Conservation (phyloP, 35 echinoderm and acorn worm species). For the Chiridota heheva region DNA sequence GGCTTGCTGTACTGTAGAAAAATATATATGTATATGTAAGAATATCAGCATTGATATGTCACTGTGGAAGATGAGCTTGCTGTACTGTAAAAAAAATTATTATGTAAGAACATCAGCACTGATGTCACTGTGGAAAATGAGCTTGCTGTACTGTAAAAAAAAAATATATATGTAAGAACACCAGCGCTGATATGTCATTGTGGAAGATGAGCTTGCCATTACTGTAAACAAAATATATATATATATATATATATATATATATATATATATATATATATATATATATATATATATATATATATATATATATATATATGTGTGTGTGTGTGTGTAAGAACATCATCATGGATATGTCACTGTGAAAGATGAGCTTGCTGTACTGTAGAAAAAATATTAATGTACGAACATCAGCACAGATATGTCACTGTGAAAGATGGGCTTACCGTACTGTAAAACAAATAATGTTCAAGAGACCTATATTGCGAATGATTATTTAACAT, state of each 20-base stretch:
- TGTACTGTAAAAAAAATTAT: not conserved
- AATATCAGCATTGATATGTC: not conserved
- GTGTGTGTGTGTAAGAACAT: constrained; percentile 52
- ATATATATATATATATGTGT: constrained; percentile 52
- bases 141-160: constrained; percentile 62
- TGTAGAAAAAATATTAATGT: constrained; percentile 37
- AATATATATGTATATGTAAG: constrained; percentile 22
- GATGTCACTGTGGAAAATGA: constrained; percentile 64
- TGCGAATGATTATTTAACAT: too few relatives aligned
- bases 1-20: constrained; percentile 64
- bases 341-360: constrained; percentile 54
- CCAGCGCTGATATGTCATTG: not conserved
- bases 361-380: constrained; percentile 65
- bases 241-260: constrained; percentile 59
- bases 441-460: constrained; percentile 59
- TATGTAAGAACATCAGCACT: constrained; percentile 66
- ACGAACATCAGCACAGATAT: constrained; percentile 59
- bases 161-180: constrained; percentile 17
- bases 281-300: constrained; percentile 23
- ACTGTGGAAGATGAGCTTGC: not conserved
- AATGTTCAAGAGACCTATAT: not conserved
- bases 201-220: not conserved
- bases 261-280: constrained; percentile 39
- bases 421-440: constrained; percentile 60
- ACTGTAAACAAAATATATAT: constrained; percentile 11